A percentile compares a stretch with the other conserved stretches of the same genome.
Evolutionary conservation across 1,140 invertebrate species (phyloP).

Genomic region (Monochamus saltuarius): DNA sequence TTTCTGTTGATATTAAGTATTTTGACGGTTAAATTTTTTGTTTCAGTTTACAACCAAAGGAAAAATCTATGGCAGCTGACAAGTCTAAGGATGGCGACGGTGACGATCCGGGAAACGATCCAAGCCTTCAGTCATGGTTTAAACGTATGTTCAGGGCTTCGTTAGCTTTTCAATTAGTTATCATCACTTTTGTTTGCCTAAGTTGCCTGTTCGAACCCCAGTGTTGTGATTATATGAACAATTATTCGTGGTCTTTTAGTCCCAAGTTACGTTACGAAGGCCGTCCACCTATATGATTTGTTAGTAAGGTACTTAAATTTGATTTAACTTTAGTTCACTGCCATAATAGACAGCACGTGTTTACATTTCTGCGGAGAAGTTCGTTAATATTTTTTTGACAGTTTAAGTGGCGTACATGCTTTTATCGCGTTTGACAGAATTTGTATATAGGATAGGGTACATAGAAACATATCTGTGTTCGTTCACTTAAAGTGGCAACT

Average conservation of each 20-base stretch:
- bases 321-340: too few species aligned
- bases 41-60: slow-evolving; percentile 28
- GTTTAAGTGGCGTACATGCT: not conserved
- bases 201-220: slow-evolving; percentile 79
- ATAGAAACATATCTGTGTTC: too few species aligned
- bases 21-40: slow-evolving; percentile 13
- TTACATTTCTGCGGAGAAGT: too few species aligned
- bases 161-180: slow-evolving; percentile 77
- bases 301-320: too few species aligned
- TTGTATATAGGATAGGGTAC: too few species aligned
- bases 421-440: not conserved
- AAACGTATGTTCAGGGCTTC: slow-evolving; percentile 76
- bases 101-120: slow-evolving; percentile 55
- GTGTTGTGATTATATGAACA: slow-evolving; percentile 84
- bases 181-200: slow-evolving; percentile 77
- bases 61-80: slow-evolving; percentile 14
- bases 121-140: slow-evolving; percentile 59
- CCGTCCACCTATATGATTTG: slow-evolving; percentile 65
- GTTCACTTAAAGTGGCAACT: too few species aligned
- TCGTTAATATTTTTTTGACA: not conserved
- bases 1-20: not conserved
- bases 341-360: too few species aligned
- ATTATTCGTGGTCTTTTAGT: slow-evolving; percentile 75
- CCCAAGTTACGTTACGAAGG: slow-evolving; percentile 82
- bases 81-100: slow-evolving; percentile 48